These are phyloP conservation scores for Sabatieria punctata DNA, from an alignment of 2,888 invertebrate species.

Conservation along the genomic window DNA sequence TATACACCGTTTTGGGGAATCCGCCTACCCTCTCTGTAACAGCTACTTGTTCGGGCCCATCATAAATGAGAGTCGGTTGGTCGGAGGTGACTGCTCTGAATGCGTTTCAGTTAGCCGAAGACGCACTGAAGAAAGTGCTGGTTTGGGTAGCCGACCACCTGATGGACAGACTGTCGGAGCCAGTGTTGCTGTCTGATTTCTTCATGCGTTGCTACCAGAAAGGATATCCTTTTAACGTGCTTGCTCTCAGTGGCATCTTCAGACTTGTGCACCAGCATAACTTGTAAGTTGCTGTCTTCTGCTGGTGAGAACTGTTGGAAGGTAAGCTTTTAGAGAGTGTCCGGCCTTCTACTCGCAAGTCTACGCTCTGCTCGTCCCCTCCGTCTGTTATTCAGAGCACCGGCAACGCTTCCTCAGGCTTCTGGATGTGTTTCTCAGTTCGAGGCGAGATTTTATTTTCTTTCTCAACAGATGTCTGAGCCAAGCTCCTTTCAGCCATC, in stretches of 20 bases:
- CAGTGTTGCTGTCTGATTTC: conserved; percentile 71
- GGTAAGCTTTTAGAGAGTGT: conserved; percentile 48
- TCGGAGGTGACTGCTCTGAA: too few relatives aligned
- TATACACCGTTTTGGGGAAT: too few relatives aligned
- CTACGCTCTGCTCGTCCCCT: conserved; percentile 81
- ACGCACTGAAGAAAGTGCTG: too few relatives aligned
- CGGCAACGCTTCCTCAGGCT: conserved; percentile 71
- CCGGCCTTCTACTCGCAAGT: conserved; percentile 83
- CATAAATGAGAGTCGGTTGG: too few relatives aligned
- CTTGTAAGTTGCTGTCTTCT: conserved; percentile 41
- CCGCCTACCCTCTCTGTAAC: too few relatives aligned
- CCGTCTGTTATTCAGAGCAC: conserved; percentile 74
- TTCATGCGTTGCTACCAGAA: conserved; percentile 70
- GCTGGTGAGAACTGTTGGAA: not conserved
- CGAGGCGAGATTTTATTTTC: conserved; percentile 36
- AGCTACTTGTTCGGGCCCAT: too few relatives aligned
- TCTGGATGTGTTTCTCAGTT: conserved; percentile 72
- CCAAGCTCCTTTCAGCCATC: conserved; percentile 46
- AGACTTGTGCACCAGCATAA: conserved; percentile 74
- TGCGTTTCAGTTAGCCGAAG: too few relatives aligned
- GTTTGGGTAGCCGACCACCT: conserved; percentile 48
- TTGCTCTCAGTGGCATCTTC: conserved; percentile 79
- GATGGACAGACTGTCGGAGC: conserved; percentile 58
- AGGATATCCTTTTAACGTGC: conserved; percentile 49
- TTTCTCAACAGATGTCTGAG: conserved; percentile 4